Evolutionary conservation across 2,888 invertebrate genomes (phyloP).

Genomic region (Seira sanloemensis): DNA sequence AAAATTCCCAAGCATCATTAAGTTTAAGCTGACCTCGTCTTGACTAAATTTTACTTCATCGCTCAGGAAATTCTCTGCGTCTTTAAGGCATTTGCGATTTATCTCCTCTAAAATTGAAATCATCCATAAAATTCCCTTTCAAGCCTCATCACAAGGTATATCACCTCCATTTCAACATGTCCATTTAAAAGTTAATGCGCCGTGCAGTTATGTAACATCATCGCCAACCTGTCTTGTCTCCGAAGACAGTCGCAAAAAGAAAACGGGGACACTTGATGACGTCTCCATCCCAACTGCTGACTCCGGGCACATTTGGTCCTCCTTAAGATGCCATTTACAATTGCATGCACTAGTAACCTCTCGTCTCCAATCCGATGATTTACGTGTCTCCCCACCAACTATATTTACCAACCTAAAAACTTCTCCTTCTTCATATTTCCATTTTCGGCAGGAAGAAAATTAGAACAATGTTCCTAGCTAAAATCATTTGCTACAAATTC

Average conservation of each 20-base stretch:
- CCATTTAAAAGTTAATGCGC: slow-evolving; percentile 13
- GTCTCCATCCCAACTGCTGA: slow-evolving; percentile 27
- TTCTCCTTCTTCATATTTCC: not conserved
- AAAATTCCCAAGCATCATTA: too few relatives aligned
- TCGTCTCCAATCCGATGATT: slow-evolving; percentile 10
- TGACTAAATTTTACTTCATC: too few relatives aligned
- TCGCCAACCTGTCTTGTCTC: not conserved
- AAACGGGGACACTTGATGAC: slow-evolving; percentile 20
- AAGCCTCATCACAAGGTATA: not conserved
- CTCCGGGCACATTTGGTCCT: too few relatives aligned
- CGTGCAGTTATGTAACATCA: not conserved
- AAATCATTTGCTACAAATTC: slow-evolving; percentile 19
- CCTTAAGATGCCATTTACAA: not conserved
- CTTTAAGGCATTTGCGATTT: too few relatives aligned
- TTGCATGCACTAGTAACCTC: slow-evolving; percentile 21
- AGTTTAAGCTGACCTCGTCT: too few relatives aligned
- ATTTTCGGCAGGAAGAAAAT: not conserved
- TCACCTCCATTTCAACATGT: slow-evolving; percentile 21
- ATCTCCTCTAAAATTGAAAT: too few relatives aligned
- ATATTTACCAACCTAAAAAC: not conserved
- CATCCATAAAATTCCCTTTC: too few relatives aligned
- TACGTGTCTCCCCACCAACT: not conserved
- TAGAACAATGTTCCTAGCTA: not conserved
- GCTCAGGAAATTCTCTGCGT: too few relatives aligned
- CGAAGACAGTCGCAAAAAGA: slow-evolving; percentile 18